Percentiles rank a stretch among this genome's conserved stretches.
Evolutionary conservation across 2,797 vertebrate genomes (phyloP).

Genomic region (Vireo griseus): DNA sequence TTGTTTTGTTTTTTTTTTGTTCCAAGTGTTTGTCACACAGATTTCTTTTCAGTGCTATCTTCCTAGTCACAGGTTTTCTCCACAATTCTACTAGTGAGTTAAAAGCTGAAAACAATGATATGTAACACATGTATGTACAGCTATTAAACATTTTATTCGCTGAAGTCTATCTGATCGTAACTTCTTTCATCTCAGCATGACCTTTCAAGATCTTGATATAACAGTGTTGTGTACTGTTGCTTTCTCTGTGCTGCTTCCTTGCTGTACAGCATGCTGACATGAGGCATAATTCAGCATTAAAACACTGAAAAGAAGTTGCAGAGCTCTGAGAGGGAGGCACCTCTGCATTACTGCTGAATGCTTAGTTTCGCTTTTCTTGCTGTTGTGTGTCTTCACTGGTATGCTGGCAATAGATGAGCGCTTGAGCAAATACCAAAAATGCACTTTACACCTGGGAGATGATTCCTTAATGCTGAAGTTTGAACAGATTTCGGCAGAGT

Average conservation of each 20-base stretch:
- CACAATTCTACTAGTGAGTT: neutral
- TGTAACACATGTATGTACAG: neutral
- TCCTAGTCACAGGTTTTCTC: neutral
- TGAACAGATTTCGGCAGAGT: neutral
- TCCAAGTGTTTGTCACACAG: neutral
- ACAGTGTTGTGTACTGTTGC: neutral
- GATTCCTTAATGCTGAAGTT: neutral
- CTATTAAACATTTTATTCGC: neutral
- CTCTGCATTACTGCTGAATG: neutral
- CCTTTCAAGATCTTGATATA: neutral
- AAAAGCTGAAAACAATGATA: neutral
- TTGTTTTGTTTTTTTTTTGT: neutral
- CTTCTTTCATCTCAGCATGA: constrained; percentile 3
- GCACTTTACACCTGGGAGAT: neutral
- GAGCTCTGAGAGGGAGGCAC: neutral
- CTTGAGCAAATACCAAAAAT: neutral
- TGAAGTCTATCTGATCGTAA: neutral
- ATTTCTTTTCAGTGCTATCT: neutral
- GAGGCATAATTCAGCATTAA: neutral
- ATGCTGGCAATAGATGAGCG: neutral
- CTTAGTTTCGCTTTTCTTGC: neutral
- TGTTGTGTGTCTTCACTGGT: neutral
- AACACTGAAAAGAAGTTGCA: neutral
- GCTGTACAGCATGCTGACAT: neutral
- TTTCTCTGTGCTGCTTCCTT: neutral